phyloP scores from a whole-genome alignment of 2,888 invertebrate species.

The Luperina testacea region DNA sequence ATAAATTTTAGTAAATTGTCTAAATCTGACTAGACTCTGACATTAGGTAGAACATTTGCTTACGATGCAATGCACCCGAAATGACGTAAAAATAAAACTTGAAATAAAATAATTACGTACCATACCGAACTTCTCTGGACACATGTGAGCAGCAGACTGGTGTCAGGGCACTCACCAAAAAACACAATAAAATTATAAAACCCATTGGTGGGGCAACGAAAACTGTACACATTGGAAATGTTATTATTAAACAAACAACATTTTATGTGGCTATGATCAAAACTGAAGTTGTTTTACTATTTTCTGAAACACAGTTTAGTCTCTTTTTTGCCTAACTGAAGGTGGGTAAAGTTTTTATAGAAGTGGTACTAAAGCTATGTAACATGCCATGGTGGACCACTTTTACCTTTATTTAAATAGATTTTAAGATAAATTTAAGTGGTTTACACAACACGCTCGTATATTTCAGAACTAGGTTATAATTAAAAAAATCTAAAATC shows the following conservation, averaged over 20 bases:
- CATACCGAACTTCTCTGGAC: constrained; percentile 40
- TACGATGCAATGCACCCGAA: background rate
- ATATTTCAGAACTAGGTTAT: constrained; percentile 53
- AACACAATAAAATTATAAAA: constrained; percentile 39
- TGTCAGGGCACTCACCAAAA: constrained; percentile 31
- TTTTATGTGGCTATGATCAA: constrained; percentile 17
- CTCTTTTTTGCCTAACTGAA: constrained; percentile 17
- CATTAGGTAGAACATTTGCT: background rate
- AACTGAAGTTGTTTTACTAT: constrained; percentile 15
- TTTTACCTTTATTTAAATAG: constrained; percentile 19
- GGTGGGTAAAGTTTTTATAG: background rate
- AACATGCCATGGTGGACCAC: background rate
- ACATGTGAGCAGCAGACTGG: constrained; percentile 13
- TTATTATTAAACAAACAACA: constrained; percentile 50
- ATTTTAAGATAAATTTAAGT: constrained; percentile 20
- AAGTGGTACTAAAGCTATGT: background rate
- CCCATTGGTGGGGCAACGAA: constrained; percentile 45
- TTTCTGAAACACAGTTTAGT: constrained; percentile 9
- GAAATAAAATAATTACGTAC: constrained; percentile 45
- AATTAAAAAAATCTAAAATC: constrained; percentile 49
- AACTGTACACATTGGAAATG: constrained; percentile 34
- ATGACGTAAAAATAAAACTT: background rate
- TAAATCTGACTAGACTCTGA: background rate
- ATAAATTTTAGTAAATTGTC: background rate
- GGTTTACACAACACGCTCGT: constrained; percentile 45